Conservation (phyloP, 2,888 invertebrate genomes). For the Phyto melanocephala region DNA sequence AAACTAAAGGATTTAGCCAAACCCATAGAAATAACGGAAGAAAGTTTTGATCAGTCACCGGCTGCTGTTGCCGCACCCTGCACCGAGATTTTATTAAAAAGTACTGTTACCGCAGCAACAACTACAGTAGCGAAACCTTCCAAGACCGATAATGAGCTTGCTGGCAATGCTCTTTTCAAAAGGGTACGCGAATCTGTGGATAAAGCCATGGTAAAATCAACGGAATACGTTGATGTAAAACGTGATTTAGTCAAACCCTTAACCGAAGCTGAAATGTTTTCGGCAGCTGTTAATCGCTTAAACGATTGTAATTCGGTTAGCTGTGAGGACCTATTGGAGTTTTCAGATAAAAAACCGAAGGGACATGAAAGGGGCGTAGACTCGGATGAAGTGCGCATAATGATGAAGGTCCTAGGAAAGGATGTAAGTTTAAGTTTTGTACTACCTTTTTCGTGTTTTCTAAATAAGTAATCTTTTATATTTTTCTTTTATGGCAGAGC, state of each 20-base stretch:
- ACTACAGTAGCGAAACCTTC: not conserved
- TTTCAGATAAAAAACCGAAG: constrained; percentile 90
- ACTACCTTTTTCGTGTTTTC: too few species aligned
- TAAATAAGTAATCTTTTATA: not conserved
- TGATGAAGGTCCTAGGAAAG: constrained; percentile 91
- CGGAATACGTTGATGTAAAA: not conserved
- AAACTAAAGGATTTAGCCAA: not conserved
- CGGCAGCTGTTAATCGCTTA: constrained; percentile 71
- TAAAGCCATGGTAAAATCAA: constrained; percentile 71
- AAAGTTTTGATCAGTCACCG: constrained; percentile 49
- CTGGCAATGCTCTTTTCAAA: constrained; percentile 77
- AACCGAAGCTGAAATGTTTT: constrained; percentile 73
- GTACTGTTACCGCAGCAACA: not conserved
- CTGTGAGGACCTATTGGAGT: constrained; percentile 93
- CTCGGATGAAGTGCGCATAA: constrained; percentile 94
- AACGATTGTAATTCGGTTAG: constrained; percentile 88
- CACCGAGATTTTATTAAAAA: constrained; percentile 13
- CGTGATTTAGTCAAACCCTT: constrained; percentile 58
- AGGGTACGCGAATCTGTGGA: constrained; percentile 78
- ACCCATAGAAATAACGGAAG: constrained; percentile 48
- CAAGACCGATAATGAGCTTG: constrained; percentile 73
- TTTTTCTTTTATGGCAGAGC: constrained; percentile 79
- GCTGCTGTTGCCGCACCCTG: not conserved
- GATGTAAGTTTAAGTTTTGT: constrained; percentile 80
- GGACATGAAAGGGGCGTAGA: constrained; percentile 91